Conservation (phyloP, 2,888 invertebrate genomes). For the Acheta domesticus region DNA sequence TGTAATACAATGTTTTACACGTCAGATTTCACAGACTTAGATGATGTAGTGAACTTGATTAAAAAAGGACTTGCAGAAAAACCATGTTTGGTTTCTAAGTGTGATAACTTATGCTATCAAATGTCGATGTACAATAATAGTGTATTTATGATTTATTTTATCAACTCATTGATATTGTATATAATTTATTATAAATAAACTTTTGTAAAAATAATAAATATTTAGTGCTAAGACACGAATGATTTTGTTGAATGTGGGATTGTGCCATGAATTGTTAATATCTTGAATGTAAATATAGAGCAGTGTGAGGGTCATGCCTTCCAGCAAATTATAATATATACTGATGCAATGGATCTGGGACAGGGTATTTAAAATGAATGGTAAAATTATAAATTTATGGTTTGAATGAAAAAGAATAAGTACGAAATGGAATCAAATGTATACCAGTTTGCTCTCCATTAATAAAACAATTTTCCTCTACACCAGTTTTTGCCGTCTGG, state of each 20-base stretch:
- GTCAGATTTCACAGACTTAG: not conserved
- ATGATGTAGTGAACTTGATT: not conserved
- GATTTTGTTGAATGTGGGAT: not conserved
- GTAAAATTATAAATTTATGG: not conserved
- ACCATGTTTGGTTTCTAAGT: constrained; percentile 18
- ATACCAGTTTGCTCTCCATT: too few species aligned
- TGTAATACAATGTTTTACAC: not conserved
- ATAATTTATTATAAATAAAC: constrained; percentile 2
- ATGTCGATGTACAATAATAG: constrained; percentile 9
- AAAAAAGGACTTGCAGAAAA: constrained; percentile 2
- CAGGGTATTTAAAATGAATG: not conserved
- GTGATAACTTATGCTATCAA: constrained; percentile 9
- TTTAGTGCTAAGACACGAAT: not conserved
- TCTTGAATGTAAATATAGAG: not conserved
- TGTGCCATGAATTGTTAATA: constrained; percentile 11
- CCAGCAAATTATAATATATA: not conserved
- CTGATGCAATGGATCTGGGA: constrained; percentile 3
- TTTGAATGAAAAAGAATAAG: too few species aligned
- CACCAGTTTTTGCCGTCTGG: too few species aligned
- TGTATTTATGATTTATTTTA: constrained; percentile 2
- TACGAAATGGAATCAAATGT: too few species aligned
- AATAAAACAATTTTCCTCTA: too few species aligned
- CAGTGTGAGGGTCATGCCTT: not conserved
- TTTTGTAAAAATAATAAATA: not conserved
- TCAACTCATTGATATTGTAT: not conserved